Evolutionary conservation across 2,113 vertebrate species (phyloP).

Genomic region (Eptatretus burgeri): DNA sequence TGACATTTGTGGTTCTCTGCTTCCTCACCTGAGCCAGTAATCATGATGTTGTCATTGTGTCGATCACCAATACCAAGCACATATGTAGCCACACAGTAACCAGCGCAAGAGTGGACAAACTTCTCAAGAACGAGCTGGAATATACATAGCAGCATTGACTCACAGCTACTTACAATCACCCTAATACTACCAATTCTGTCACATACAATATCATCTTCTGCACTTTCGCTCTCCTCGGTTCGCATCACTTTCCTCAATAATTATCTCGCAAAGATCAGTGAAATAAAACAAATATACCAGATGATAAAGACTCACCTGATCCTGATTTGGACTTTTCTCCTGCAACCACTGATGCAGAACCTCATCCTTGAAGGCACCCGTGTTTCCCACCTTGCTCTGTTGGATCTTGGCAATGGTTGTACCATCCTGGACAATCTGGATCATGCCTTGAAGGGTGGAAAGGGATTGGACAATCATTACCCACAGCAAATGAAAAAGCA

Average conservation of each 20-base stretch:
- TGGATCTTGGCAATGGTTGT: constrained; percentile 24
- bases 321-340: constrained; percentile 20
- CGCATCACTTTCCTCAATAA: too few species aligned
- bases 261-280: too few species aligned
- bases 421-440: constrained; percentile 26
- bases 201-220: too few species aligned
- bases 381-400: constrained; percentile 18
- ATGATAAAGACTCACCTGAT: constrained; percentile 17
- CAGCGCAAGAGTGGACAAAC: constrained; percentile 30
- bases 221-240: too few species aligned
- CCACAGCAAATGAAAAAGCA: background rate
- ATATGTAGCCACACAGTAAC: constrained; percentile 32
- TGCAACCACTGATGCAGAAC: constrained; percentile 27
- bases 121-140: constrained; percentile 21
- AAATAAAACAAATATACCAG: too few species aligned
- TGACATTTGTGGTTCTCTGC: too few species aligned
- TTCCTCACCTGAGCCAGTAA: constrained; percentile 9
- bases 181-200: too few species aligned
- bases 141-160: constrained; percentile 10
- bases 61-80: constrained; percentile 31
- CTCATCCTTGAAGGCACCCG: constrained; percentile 22
- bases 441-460: constrained; percentile 19
- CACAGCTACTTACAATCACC: too few species aligned
- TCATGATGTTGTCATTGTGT: constrained; percentile 42
- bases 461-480: background rate